Base-by-base conservation (phyloP, 2,888 invertebrate genomes). In the Unio delphinus region DNA sequence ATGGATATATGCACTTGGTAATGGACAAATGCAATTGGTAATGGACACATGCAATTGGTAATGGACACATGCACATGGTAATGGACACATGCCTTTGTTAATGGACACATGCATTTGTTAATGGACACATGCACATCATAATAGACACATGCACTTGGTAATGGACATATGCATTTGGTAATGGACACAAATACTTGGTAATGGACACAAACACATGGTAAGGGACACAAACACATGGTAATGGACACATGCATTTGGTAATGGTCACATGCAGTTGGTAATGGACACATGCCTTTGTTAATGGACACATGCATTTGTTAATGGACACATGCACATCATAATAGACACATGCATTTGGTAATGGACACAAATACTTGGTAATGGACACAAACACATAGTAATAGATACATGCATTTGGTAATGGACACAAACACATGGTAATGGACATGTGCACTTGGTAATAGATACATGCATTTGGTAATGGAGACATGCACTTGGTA, bases 221-320 rank as follows among this genome's bases (percentile, higher is more conserved):
- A 94, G 72, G 93, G 93, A 82, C 93, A 94, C 64, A 92, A 98
- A 98, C 97, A 98, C 91, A 91, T 98, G 91, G 96, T 96, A 92
- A 91, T 89, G 81, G 26, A 54, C 57, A 65, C 57, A 30, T 58
- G 28, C 3, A 28, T 3, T 28, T 28, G 28, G 3, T 28, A 28
- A 28, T 28, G 28, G 28, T 3, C 28, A 92, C 58, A 98, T 98
- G 98, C 97, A 98, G 91, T 91, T 98, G 91, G 96, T 96, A 92
- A 91, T 89, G 80, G 26, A 57, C 57, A 65, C 59, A 30, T 58
- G 4, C 28, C 2, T 28, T 28, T 28, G 28, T 2, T 28, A 28
- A 28, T 28, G 4, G 28, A 1, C 28, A 92, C 58, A 98, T 98
- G 98, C 97, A 98, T 91, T 91, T 98, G 91, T 96, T 96, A 92